Conservation (phyloP, 2,797 vertebrate species). For the Brotula barbata region DNA sequence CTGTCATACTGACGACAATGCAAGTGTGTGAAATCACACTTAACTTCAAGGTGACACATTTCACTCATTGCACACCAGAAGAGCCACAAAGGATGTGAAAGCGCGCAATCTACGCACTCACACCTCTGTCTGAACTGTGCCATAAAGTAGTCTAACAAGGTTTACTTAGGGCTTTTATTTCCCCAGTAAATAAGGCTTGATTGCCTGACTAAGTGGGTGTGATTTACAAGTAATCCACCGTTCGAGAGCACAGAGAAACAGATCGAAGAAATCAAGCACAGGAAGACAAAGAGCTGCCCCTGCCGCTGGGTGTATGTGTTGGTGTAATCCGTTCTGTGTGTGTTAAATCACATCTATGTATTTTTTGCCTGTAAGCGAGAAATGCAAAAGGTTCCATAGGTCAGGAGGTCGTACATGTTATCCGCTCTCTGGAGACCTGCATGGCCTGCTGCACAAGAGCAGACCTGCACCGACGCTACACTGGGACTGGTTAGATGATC, state of each 20-base stretch:
- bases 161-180: conserved; percentile 52
- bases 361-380: background rate
- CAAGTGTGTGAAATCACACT: conserved; percentile 60
- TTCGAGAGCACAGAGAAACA: background rate
- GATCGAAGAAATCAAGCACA: conserved; percentile 13
- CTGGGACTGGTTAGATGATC: conserved; percentile 45
- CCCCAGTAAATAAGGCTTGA: conserved; percentile 61
- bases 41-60: conserved; percentile 61
- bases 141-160: conserved; percentile 49
- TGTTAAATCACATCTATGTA: background rate
- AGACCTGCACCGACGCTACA: conserved; percentile 32
- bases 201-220: conserved; percentile 33
- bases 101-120: conserved; percentile 18
- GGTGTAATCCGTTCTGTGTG: background rate
- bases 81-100: conserved; percentile 41
- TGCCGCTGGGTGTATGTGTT: conserved; percentile 1
- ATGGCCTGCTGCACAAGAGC: conserved; percentile 17
- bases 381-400: conserved; percentile 7
- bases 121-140: conserved; percentile 50
- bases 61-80: conserved; percentile 37
- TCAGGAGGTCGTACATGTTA: conserved; percentile 22
- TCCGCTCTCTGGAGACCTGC: conserved; percentile 17
- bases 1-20: conserved; percentile 45
- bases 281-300: background rate
- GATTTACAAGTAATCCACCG: conserved; percentile 28